A percentile compares a stretch with the other conserved stretches of the same genome.
phyloP scores from a whole-genome alignment of 2,113 vertebrate species.

The Lampris megalopsis region DNA sequence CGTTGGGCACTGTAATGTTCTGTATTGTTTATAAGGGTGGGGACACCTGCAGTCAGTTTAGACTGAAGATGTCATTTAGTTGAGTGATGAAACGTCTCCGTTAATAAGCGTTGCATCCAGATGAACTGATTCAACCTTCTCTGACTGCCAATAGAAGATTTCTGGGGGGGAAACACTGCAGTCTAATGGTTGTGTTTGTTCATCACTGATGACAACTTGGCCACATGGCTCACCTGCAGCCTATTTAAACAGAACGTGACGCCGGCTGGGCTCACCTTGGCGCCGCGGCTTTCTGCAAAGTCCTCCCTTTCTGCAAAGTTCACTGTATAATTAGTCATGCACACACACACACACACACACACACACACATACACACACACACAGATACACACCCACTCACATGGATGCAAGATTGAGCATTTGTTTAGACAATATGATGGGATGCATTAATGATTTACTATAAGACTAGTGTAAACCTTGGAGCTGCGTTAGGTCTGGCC shows the following conservation, averaged over 20 bases:
- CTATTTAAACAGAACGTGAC: constrained; percentile 43
- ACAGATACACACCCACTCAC: not conserved
- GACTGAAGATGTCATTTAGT: too few relatives aligned
- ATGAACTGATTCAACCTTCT: too few relatives aligned
- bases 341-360: not conserved
- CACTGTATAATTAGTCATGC: not conserved
- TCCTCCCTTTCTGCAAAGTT: constrained; percentile 2
- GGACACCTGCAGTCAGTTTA: too few relatives aligned
- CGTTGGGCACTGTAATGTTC: too few relatives aligned
- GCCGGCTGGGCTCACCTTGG: constrained; percentile 18
- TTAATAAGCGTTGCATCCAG: too few relatives aligned
- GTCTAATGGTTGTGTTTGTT: constrained; percentile 9
- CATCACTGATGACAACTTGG: not conserved
- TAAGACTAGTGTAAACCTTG: constrained; percentile 24
- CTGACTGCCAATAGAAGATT: not conserved
- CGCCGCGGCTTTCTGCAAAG: constrained; percentile 4
- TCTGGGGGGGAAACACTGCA: not conserved
- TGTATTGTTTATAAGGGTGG: too few relatives aligned
- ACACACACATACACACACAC: not conserved
- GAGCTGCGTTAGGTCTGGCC: constrained; percentile 28
- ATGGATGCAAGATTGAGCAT: constrained; percentile 26
- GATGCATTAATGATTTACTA: constrained; percentile 49
- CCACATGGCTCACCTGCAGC: constrained; percentile 10
- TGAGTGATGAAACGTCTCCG: too few relatives aligned
- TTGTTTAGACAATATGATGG: constrained; percentile 43